Evolutionary conservation across 2,888 invertebrate species (phyloP).

Genomic region (Clusia tigrina): DNA sequence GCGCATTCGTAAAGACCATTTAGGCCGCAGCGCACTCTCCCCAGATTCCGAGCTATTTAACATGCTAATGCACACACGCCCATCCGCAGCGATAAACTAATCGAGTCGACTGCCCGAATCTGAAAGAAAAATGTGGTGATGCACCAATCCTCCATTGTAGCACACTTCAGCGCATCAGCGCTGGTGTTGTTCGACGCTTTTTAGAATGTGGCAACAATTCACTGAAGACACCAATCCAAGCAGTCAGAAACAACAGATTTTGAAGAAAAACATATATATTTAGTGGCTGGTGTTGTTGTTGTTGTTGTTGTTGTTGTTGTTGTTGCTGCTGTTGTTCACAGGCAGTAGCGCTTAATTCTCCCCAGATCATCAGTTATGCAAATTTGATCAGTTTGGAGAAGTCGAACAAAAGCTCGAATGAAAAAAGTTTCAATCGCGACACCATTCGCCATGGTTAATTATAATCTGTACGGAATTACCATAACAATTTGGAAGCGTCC

Average conservation of each 20-base stretch:
- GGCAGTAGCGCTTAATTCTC: not conserved
- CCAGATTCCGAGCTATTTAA: conserved; percentile 2
- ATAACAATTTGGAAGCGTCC: not conserved
- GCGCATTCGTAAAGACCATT: no score
- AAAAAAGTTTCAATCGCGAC: not conserved
- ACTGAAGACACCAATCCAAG: not conserved
- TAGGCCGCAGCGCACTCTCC: no score
- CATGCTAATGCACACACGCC: not conserved
- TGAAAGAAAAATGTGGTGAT: not conserved
- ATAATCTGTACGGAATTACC: conserved; percentile 11
- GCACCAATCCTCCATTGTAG: not conserved
- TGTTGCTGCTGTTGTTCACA: no score
- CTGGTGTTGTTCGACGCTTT: not conserved
- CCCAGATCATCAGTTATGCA: not conserved
- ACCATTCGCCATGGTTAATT: conserved; percentile 10
- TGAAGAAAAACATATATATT: no score
- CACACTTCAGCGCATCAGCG: not conserved
- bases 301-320: no score
- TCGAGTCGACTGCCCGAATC: not conserved
- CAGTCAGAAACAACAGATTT: no score
- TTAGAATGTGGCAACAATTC: not conserved
- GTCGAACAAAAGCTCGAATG: no score
- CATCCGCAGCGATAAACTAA: not conserved
- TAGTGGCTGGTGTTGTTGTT: no score
- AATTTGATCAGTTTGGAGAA: not conserved